Percentiles rank a stretch among this genome's conserved stretches.
phyloP scores from a whole-genome alignment of 92 coral and sea anemone species.

The Isaurus tuberculatus region DNA sequence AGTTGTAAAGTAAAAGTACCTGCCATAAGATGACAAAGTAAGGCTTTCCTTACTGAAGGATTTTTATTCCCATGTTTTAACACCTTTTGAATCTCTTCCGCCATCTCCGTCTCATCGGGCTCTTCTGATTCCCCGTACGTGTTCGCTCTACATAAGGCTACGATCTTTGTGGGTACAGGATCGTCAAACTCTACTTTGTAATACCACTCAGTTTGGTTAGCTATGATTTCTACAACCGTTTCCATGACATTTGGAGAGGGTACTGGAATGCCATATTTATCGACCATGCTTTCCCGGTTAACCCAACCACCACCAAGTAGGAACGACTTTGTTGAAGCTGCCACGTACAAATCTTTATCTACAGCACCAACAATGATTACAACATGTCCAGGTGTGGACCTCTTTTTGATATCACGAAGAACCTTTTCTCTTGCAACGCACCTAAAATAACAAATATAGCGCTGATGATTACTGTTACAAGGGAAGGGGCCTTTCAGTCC shows the following conservation, averaged over 20 bases:
- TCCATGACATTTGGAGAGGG: conserved; percentile 51
- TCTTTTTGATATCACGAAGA: conserved; percentile 8
- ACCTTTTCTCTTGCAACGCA: not conserved
- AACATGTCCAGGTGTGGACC: not conserved
- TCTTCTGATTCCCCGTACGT: not conserved
- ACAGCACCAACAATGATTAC: conserved; percentile 62
- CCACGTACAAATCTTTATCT: conserved; percentile 46
- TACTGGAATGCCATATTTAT: conserved; percentile 58
- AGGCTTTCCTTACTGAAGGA: conserved; percentile 47
- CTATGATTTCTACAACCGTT: conserved; percentile 31
- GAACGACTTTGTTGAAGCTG: conserved; percentile 58
- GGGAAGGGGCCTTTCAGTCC: no score
- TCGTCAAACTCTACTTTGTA: conserved; percentile 18
- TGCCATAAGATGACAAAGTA: conserved; percentile 66
- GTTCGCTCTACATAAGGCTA: conserved; percentile 51
- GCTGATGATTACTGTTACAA: no score
- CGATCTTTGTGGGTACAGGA: conserved; percentile 60
- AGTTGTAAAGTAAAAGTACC: conserved; percentile 18
- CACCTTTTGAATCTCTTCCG: conserved; percentile 46
- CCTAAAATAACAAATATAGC: not conserved
- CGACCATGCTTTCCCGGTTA: not conserved
- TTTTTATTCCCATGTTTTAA: conserved; percentile 47
- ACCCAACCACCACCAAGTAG: conserved; percentile 65
- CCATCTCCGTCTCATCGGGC: conserved; percentile 50
- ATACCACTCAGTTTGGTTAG: conserved; percentile 58